Conservation (phyloP, 2,113 vertebrate species). For the Halichoerus grypus region DNA sequence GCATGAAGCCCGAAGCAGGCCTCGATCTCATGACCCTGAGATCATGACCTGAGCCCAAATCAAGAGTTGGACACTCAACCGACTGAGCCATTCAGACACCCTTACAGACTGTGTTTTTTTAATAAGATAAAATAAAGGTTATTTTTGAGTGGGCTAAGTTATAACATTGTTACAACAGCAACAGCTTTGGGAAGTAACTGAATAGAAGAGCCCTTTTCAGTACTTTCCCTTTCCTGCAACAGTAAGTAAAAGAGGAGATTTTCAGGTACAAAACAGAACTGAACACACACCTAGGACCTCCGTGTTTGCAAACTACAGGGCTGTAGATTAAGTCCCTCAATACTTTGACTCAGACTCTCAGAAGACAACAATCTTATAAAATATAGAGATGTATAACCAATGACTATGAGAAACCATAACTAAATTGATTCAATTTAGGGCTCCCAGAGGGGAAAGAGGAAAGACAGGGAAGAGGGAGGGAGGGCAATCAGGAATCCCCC, state of each 20-base stretch:
- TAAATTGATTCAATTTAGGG: background rate
- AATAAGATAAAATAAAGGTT: background rate
- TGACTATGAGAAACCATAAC: background rate
- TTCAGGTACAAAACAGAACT: background rate
- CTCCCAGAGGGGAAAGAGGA: background rate
- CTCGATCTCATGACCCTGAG: background rate
- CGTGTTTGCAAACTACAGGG: background rate
- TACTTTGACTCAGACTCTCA: background rate
- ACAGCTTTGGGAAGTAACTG: background rate
- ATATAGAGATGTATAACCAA: background rate
- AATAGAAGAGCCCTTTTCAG: background rate
- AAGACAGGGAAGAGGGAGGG: background rate
- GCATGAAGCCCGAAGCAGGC: rapidly evolving
- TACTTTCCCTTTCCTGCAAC: background rate
- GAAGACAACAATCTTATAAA: conserved; percentile 16
- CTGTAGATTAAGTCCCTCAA: background rate
- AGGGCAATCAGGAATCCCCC: too few species aligned
- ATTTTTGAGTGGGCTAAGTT: background rate
- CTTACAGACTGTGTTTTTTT: background rate
- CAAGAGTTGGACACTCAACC: background rate
- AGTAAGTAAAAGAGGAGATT: background rate
- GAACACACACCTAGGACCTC: background rate
- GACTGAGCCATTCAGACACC: background rate
- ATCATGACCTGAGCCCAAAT: background rate
- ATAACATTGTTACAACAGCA: background rate